A percentile compares a stretch with the other conserved stretches of the same genome.
phyloP scores from a whole-genome alignment of 2,113 vertebrate genomes.

The Ammodytes marinus region DNA sequence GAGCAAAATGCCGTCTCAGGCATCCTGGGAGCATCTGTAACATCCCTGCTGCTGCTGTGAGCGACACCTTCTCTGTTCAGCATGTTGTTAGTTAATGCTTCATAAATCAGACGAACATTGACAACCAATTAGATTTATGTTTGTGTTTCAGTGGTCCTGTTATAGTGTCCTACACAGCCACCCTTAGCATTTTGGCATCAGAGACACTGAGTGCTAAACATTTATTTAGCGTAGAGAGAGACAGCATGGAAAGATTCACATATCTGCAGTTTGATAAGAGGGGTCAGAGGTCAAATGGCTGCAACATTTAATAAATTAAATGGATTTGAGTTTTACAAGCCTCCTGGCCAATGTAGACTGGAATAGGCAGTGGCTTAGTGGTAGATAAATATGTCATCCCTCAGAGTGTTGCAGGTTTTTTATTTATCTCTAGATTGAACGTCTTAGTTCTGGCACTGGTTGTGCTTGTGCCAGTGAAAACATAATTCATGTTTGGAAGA shows the following conservation, averaged over 20 bases:
- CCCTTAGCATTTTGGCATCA: neutral
- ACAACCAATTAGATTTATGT: neutral
- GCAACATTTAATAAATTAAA: conserved; percentile 12
- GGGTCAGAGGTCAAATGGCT: conserved; percentile 47
- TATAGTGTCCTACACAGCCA: conserved; percentile 1
- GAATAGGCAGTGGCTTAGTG: neutral
- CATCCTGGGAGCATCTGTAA: conserved; percentile 34
- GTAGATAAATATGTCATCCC: neutral
- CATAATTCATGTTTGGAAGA: neutral
- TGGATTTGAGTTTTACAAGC: conserved; percentile 13
- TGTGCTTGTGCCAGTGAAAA: conserved; percentile 19
- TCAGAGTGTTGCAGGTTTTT: neutral
- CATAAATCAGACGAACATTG: neutral
- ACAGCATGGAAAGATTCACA: conserved; percentile 3
- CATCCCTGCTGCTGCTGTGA: conserved; percentile 27
- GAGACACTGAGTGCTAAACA: neutral
- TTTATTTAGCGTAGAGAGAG: neutral
- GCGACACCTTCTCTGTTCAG: neutral
- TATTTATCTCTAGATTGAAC: neutral
- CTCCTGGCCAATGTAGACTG: neutral
- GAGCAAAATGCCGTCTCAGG: conserved; percentile 56
- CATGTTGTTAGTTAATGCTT: conserved; percentile 5
- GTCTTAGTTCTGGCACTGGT: neutral
- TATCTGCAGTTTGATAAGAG: neutral
- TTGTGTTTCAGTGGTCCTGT: neutral